These are phyloP conservation scores for Pogonomyrmex barbatus DNA, from an alignment of 1,140 invertebrate genomes.

Conservation along the genomic window DNA sequence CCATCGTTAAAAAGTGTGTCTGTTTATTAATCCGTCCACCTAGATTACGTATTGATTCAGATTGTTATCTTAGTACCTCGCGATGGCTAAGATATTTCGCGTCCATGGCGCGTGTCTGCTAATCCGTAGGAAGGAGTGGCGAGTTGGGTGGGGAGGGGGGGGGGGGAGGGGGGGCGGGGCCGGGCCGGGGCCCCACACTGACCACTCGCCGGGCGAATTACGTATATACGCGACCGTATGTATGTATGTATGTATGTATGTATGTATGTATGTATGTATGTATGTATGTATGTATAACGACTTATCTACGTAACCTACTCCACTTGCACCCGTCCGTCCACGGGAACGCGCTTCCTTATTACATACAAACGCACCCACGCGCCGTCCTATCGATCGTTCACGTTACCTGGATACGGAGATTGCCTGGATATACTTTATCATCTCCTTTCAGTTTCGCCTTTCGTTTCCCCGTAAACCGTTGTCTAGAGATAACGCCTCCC, in stretches of 20 bases:
- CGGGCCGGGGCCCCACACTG: conserved; percentile 58
- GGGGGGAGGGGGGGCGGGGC: background rate
- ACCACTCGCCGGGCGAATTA: conserved; percentile 73
- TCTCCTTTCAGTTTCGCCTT: conserved; percentile 46
- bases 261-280: background rate
- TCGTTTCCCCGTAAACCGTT: conserved; percentile 17
- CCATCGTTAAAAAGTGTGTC: conserved; percentile 43
- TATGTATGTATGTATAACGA: conserved; percentile 70
- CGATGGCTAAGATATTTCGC: conserved; percentile 18
- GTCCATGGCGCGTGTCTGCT: conserved; percentile 48
- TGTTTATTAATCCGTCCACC: conserved; percentile 45
- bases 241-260: background rate
- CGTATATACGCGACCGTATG: conserved; percentile 52
- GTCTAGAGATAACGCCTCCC: conserved; percentile 30
- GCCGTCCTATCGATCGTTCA: conserved; percentile 71
- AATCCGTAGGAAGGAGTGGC: conserved; percentile 58
- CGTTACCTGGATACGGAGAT: conserved; percentile 42
- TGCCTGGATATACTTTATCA: conserved; percentile 52
- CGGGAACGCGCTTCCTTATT: conserved; percentile 79
- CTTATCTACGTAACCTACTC: conserved; percentile 84
- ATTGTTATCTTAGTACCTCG: conserved; percentile 8
- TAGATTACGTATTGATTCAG: conserved; percentile 59
- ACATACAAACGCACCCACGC: conserved; percentile 72
- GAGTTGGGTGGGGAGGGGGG: background rate
- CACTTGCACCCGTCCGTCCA: conserved; percentile 79